phyloP scores from a whole-genome alignment of 1,140 invertebrate genomes.

The Laupala kohalensis region DNA sequence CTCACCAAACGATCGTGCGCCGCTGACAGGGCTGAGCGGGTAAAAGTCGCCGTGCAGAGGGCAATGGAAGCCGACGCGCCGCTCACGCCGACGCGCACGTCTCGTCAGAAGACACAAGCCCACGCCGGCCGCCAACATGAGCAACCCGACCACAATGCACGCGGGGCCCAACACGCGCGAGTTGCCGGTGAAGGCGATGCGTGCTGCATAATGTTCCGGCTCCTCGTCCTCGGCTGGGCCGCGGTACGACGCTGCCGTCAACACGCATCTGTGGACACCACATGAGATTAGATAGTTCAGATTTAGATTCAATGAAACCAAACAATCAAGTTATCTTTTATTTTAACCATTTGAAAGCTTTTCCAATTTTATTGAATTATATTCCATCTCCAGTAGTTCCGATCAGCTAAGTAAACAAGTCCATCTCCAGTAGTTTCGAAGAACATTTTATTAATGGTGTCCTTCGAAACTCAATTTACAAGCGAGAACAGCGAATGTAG shows the following conservation, averaged over 20 bases:
- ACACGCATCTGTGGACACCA: too few species aligned
- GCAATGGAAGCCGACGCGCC: slow-evolving; percentile 58
- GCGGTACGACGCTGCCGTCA: slow-evolving; percentile 6
- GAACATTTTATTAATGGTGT: too few species aligned
- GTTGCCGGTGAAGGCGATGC: slow-evolving; percentile 57
- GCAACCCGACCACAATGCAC: slow-evolving; percentile 52
- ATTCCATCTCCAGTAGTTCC: too few species aligned
- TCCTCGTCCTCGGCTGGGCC: slow-evolving; percentile 11
- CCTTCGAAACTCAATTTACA: too few species aligned
- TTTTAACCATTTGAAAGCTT: too few species aligned
- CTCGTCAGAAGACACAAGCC: slow-evolving; percentile 49
- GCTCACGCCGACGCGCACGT: slow-evolving; percentile 46
- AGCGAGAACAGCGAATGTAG: too few species aligned
- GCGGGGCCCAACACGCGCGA: slow-evolving; percentile 54
- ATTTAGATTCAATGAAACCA: too few species aligned
- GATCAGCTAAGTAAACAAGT: too few species aligned
- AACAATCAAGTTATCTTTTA: too few species aligned
- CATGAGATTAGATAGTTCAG: too few species aligned
- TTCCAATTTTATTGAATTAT: too few species aligned
- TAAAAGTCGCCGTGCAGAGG: slow-evolving; percentile 65
- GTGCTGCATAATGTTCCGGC: slow-evolving; percentile 25
- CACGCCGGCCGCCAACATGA: slow-evolving; percentile 47
- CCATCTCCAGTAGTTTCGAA: too few species aligned
- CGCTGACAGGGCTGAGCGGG: slow-evolving; percentile 41
- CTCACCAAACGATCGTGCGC: slow-evolving; percentile 27